These are phyloP conservation scores for Sitophilus oryzae DNA, from an alignment of 1,140 invertebrate genomes.

Conservation along the genomic window DNA sequence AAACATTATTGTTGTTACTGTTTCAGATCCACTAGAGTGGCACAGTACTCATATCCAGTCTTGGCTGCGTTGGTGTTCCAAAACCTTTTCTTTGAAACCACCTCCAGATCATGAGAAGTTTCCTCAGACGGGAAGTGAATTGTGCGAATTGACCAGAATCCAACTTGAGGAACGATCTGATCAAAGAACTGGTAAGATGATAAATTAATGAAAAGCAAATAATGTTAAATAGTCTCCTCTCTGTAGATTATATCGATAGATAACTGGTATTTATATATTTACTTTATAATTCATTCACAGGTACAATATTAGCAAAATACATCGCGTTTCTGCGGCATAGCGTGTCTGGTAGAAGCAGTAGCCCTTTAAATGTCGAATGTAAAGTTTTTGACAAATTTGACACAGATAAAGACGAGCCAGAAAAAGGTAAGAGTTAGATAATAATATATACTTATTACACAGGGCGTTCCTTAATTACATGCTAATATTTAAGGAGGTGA, in stretches of 20 bases:
- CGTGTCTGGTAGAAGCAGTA: constrained; percentile 47
- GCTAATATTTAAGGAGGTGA: too few relatives aligned
- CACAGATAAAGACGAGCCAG: constrained; percentile 5
- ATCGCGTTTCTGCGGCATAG: constrained; percentile 46
- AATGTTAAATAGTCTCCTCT: too few relatives aligned
- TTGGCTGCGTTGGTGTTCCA: constrained; percentile 61
- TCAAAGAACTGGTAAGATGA: constrained; percentile 31
- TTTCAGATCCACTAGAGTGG: constrained; percentile 59
- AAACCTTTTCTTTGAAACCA: constrained; percentile 53
- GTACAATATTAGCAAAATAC: constrained; percentile 44
- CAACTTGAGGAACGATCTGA: constrained; percentile 48
- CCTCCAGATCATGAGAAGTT: constrained; percentile 49
- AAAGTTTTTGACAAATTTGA: constrained; percentile 18
- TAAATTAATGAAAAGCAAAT: too few relatives aligned
- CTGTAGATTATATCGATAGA: too few relatives aligned
- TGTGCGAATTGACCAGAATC: constrained; percentile 49
- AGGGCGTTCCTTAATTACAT: too few relatives aligned
- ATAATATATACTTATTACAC: too few relatives aligned
- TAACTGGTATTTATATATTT: too few relatives aligned
- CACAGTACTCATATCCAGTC: constrained; percentile 51
- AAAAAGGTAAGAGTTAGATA: neutral
- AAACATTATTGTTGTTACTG: too few relatives aligned
- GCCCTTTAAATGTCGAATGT: constrained; percentile 43
- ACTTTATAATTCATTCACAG: neutral
- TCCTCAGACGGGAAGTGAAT: constrained; percentile 51